A percentile compares a stretch with the other conserved stretches of the same genome.
Evolutionary conservation across 2,797 vertebrate species (phyloP).

Genomic region (Spatula versicolor): DNA sequence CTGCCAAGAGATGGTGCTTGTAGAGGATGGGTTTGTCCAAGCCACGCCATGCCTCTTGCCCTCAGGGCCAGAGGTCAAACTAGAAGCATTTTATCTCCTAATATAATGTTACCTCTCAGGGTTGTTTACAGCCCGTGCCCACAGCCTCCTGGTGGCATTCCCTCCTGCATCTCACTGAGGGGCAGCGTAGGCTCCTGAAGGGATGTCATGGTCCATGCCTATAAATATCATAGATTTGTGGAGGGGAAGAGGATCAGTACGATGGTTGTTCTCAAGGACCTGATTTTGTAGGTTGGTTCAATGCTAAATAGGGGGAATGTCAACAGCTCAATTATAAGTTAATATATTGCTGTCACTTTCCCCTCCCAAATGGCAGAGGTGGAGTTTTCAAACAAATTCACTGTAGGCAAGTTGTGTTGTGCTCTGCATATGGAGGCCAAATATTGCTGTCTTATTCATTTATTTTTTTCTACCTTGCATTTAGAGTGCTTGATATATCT

Average conservation of each 20-base stretch:
- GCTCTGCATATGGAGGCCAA: neutral
- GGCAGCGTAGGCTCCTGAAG: neutral
- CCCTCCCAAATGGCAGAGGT: neutral
- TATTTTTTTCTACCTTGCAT: neutral
- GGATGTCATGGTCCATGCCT: neutral
- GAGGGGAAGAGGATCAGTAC: neutral
- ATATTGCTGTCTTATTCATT: neutral
- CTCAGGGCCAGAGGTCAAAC: neutral
- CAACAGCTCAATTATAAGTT: neutral
- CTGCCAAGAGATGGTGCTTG: neutral
- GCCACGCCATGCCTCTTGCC: neutral
- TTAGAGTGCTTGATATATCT: neutral
- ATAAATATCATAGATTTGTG: fast-evolving
- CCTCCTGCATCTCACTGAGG: neutral
- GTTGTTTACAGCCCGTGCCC: neutral
- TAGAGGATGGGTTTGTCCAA: neutral
- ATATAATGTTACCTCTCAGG: neutral
- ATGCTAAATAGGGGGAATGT: neutral
- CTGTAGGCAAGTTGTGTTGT: neutral
- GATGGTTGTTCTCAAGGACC: neutral
- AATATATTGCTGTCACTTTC: neutral
- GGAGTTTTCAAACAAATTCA: neutral
- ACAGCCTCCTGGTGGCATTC: neutral
- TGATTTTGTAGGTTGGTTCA: neutral
- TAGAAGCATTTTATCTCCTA: neutral